A percentile compares a stretch with the other conserved stretches of the same genome.
These are phyloP conservation scores for Laupala kohalensis DNA, from an alignment of 1,140 invertebrate genomes.

Conservation along the genomic window DNA sequence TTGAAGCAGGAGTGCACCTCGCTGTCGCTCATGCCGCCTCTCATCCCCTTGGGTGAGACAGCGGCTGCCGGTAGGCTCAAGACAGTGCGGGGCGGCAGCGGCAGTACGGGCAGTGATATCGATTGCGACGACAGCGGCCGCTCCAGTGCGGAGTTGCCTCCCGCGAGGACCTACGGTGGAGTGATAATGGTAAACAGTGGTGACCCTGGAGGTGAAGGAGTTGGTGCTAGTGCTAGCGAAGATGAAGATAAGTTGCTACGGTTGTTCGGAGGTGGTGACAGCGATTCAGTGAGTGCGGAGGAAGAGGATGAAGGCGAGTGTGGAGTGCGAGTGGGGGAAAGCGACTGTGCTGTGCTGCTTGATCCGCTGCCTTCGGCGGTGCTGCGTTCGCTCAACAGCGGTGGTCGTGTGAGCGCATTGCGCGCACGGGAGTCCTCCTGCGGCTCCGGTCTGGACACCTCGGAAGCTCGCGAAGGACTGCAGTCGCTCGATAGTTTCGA, in stretches of 20 bases:
- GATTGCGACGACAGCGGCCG: background rate
- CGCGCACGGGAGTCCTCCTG: background rate
- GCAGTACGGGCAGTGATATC: background rate
- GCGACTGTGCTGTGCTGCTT: conserved; percentile 15
- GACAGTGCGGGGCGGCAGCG: background rate
- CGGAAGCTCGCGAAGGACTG: conserved; percentile 5
- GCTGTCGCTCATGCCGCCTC: background rate
- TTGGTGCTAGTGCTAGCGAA: too few relatives aligned
- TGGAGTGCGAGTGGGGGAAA: background rate
- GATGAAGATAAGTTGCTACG: background rate
- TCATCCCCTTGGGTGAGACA: conserved; percentile 6
- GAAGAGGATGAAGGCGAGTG: background rate
- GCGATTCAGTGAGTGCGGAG: conserved; percentile 11
- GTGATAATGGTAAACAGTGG: conserved; percentile 12
- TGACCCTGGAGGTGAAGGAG: background rate
- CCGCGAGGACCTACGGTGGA: conserved; percentile 4
- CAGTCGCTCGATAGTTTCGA: conserved; percentile 2
- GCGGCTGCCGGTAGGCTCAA: background rate
- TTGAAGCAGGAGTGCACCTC: conserved; percentile 6
- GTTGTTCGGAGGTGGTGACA: background rate
- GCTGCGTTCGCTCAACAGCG: conserved; percentile 11
- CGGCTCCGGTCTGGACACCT: background rate
- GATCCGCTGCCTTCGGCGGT: conserved; percentile 15
- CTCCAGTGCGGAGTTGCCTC: background rate
- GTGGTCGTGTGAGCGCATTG: conserved; percentile 8